phyloP scores from a whole-genome alignment of 1,140 invertebrate species.

The Nasonia giraulti region DNA sequence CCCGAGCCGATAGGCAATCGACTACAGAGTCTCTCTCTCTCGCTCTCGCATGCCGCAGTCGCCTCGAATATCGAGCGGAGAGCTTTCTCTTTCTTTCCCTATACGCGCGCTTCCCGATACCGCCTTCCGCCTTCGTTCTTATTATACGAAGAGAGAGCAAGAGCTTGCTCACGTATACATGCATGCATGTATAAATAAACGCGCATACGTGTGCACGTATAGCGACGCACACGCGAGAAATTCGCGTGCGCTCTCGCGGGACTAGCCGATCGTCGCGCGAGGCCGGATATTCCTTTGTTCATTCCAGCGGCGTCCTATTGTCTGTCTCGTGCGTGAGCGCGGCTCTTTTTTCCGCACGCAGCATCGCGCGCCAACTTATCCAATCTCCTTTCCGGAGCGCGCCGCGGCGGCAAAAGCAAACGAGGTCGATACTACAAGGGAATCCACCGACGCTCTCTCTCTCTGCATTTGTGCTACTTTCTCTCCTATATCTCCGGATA shows the following conservation, averaged over 20 bases:
- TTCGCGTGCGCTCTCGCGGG: neutral
- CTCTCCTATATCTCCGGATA: neutral
- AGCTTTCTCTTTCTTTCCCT: no score
- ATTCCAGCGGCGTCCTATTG: neutral
- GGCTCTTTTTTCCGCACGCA: neutral
- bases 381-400: neutral
- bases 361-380: neutral
- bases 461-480: neutral
- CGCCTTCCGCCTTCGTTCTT: neutral
- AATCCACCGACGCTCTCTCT: neutral
- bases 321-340: neutral
- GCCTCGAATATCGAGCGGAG: neutral
- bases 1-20: slow-evolving; percentile 1
- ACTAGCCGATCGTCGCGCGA: neutral
- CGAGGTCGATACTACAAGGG: neutral
- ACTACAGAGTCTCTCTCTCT: neutral
- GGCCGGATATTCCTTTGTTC: slow-evolving; percentile 5
- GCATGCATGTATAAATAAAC: no score
- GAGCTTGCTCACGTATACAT: neutral
- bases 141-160: neutral
- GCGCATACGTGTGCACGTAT: no score
- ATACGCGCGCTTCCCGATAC: no score
- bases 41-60: neutral
- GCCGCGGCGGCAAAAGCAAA: neutral
- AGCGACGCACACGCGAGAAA: no score